A percentile compares a stretch with the other conserved stretches of the same genome.
Conservation (phyloP, 2,888 invertebrate species). For the Torymus texanus region DNA sequence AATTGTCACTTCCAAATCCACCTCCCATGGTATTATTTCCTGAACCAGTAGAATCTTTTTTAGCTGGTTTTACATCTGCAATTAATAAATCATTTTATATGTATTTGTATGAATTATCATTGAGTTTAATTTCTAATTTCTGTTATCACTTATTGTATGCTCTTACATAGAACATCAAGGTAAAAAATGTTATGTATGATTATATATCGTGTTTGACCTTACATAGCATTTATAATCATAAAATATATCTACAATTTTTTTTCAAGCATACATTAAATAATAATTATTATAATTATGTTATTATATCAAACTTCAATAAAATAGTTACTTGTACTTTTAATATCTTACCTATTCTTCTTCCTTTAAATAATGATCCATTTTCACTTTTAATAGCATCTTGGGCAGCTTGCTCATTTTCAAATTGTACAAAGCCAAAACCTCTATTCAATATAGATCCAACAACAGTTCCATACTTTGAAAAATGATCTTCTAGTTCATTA, state of each 20-base stretch:
- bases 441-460: conserved; percentile 83
- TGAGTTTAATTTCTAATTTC: background rate
- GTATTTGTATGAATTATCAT: conserved; percentile 31
- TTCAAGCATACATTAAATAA: too few species aligned
- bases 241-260: too few species aligned
- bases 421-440: conserved; percentile 93
- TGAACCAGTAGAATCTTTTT: conserved; percentile 63
- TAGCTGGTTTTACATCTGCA: conserved; percentile 72
- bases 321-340: conserved; percentile 1
- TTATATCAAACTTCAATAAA: background rate
- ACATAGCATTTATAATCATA: too few species aligned
- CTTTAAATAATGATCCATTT: conserved; percentile 83
- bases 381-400: conserved; percentile 84
- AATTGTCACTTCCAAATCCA: conserved; percentile 52
- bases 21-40: conserved; percentile 54
- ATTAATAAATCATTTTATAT: conserved; percentile 25
- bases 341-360: conserved; percentile 80
- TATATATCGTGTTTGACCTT: too few species aligned
- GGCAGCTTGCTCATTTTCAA: conserved; percentile 84
- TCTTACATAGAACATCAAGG: too few species aligned
- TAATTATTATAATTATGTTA: too few species aligned
- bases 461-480: conserved; percentile 84
- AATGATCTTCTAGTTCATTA: conserved; percentile 84
- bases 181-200: too few species aligned
- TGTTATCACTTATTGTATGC: too few species aligned